Evolutionary conservation across 2,113 vertebrate species (phyloP), one percentile per base, ranked within the genome.

Genomic region (Otolemur garnettii): DNA sequence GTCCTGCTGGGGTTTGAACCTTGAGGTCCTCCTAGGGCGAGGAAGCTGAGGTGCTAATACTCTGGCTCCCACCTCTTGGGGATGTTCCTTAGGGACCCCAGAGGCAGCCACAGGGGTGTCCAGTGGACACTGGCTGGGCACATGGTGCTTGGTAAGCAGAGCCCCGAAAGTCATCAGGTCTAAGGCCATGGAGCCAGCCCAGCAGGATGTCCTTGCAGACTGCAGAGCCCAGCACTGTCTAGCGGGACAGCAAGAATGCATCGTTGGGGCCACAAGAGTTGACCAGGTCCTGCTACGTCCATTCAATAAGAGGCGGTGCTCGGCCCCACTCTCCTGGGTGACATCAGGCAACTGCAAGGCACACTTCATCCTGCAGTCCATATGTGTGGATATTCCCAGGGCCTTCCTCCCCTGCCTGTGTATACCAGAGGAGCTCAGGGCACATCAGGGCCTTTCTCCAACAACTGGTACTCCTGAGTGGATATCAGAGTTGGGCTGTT

Each of bases 381-480:
- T 0, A 2, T 5, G 21, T 2, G 33, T n/a, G 64, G 18, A 17
- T 5, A 28, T 18, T 57, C 68, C 60, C 30, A 22, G 38, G 22
- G 30, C 55, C 69, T 3, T 3, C 11, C 21, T 42, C 13, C 26
- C 21, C 30, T 35, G 13, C 68, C 33, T 45, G 42, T 45, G 85
- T 4, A 19, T 3, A 9, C 33, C n/a, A 89, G 9, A 57, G 45
- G 75, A 0, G 0, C 55, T 71, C 18, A 6, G 0, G 22, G 5
- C 0, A 0, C 2, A 22, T 33, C 24, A 2, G 12, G 0, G 7
- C 4, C 53, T 79, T 35, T 79, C 45, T 42, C 19, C 62, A 24
- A 33, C 57, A 68, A 0, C 17, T 3, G 13, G 2, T 24, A 4
- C 28, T 69, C 22, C 1, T 33, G 3, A 1, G 4, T 10, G 38